phyloP scores from a whole-genome alignment of 2,113 vertebrate species.

The Hipposideros armiger region DNA sequence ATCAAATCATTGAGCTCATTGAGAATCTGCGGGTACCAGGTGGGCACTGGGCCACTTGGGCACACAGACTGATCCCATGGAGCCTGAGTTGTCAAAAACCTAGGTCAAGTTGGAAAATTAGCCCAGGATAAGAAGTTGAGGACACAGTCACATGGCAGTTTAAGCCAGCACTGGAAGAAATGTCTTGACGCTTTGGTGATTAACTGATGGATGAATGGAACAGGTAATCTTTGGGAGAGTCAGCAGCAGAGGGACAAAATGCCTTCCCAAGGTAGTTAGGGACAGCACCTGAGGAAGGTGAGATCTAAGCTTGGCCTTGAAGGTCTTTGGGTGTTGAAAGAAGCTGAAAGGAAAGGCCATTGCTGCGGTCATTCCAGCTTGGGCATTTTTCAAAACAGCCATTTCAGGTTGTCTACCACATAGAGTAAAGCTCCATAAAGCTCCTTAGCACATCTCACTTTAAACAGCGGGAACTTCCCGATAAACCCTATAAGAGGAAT shows the following conservation, averaged over 20 bases:
- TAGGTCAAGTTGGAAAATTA: background rate
- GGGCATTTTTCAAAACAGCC: constrained; percentile 40
- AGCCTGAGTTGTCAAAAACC: background rate
- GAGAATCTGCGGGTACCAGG: background rate
- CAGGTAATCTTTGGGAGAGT: background rate
- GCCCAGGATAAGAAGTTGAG: background rate
- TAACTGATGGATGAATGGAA: background rate
- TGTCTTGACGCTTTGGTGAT: background rate
- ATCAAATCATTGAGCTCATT: background rate
- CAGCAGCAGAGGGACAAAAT: background rate
- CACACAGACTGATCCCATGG: background rate
- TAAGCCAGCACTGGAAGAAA: background rate
- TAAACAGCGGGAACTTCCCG: constrained; percentile 60
- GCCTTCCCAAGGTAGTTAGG: background rate
- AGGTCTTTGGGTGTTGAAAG: background rate
- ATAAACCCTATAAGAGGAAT: constrained; percentile 62
- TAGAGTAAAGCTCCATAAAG: constrained; percentile 2
- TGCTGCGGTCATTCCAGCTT: background rate
- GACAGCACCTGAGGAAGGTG: background rate
- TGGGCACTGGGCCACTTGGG: background rate
- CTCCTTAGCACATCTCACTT: background rate
- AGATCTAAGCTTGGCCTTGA: background rate
- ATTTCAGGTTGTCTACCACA: constrained; percentile 13
- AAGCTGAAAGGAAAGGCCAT: background rate
- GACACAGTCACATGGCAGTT: background rate